Conservation (phyloP, 2,797 vertebrate species). For the Bufotes viridis region DNA sequence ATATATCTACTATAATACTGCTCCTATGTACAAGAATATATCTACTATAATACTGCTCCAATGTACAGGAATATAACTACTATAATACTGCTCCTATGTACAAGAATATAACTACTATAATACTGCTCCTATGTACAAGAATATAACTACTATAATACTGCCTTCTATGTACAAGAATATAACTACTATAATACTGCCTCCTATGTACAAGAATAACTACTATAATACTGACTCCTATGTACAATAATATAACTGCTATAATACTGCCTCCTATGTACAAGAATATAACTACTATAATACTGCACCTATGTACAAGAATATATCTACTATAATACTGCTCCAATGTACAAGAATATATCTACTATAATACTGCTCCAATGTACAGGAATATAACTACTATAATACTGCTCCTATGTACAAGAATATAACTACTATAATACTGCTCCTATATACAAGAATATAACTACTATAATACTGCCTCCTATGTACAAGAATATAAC, state of each 20-base stretch:
- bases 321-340: not conserved
- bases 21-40: not conserved
- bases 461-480: no score
- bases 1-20: conserved; percentile 5
- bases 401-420: no score
- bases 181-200: not conserved
- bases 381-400: no score
- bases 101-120: not conserved
- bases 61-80: not conserved
- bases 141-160: not conserved
- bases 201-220: not conserved
- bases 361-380: no score
- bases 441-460: no score
- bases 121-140: not conserved
- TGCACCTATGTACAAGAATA: not conserved
- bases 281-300: not conserved
- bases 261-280: not conserved
- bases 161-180: not conserved
- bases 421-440: no score
- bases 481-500: no score
- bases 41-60: not conserved
- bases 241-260: not conserved
- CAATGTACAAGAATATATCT: no score
- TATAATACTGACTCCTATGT: not conserved
- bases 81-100: not conserved